phyloP scores from a whole-genome alignment of 1,140 invertebrate genomes.

The Heterodera carotae region DNA sequence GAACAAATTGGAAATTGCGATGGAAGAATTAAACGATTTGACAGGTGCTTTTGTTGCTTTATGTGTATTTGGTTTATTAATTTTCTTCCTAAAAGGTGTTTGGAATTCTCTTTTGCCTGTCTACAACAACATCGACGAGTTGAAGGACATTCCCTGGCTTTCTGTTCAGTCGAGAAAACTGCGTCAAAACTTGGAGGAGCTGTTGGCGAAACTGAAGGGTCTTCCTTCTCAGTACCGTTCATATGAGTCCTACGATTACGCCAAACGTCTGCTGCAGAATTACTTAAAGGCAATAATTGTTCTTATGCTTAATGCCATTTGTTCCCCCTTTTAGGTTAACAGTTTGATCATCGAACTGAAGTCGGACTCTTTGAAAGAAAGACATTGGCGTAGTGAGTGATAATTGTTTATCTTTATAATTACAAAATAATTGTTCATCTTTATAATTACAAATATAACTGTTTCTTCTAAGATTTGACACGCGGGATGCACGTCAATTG shows the following conservation, averaged over 20 bases:
- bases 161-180: slow-evolving; percentile 90
- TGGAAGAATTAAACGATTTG: slow-evolving; percentile 93
- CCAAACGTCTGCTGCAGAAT: slow-evolving; percentile 87
- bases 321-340: slow-evolving; percentile 75
- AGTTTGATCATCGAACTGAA: slow-evolving; percentile 95
- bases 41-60: slow-evolving; percentile 79
- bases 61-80: slow-evolving; percentile 31
- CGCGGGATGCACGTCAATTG: slow-evolving; percentile 90
- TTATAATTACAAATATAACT: slow-evolving; percentile 98
- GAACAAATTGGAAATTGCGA: slow-evolving; percentile 82
- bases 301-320: slow-evolving; percentile 69
- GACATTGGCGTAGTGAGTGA: slow-evolving; percentile 92
- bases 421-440: slow-evolving; percentile 81
- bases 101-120: slow-evolving; percentile 93
- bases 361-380: slow-evolving; percentile 98
- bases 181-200: slow-evolving; percentile 85
- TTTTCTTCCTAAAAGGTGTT: slow-evolving; percentile 74
- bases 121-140: slow-evolving; percentile 95
- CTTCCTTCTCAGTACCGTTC: slow-evolving; percentile 89
- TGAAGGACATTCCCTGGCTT: slow-evolving; percentile 95
- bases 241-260: slow-evolving; percentile 96
- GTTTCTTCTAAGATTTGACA: slow-evolving; percentile 79
- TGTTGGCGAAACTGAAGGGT: slow-evolving; percentile 90
- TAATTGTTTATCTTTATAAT: slow-evolving; percentile 76
- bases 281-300: slow-evolving; percentile 73